Conservation (phyloP, 2,797 vertebrate species). For the Steatocranus sp. region DNA sequence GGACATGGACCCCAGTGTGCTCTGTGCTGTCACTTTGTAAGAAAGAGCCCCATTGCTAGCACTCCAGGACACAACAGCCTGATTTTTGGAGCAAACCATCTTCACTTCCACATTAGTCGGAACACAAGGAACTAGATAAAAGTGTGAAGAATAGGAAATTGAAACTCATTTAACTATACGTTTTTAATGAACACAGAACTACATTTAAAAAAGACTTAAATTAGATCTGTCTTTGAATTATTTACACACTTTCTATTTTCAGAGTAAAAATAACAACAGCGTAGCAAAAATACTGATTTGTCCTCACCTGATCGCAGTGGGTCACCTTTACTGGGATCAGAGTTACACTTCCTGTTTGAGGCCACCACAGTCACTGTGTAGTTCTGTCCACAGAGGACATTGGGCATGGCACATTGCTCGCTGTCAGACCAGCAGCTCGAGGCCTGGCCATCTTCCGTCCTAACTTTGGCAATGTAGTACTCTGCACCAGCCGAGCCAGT, state of each 20-base stretch:
- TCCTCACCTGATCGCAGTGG: slow-evolving; percentile 69
- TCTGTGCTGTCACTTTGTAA: slow-evolving; percentile 58
- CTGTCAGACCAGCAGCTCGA: slow-evolving; percentile 66
- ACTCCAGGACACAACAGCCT: slow-evolving; percentile 67
- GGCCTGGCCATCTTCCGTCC: slow-evolving; percentile 26
- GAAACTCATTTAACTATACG: background rate
- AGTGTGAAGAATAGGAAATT: background rate
- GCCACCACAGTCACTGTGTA: slow-evolving; percentile 71
- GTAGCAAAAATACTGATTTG: background rate
- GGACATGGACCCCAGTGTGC: background rate
- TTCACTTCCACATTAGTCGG: slow-evolving; percentile 55
- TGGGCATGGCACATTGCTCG: slow-evolving; percentile 62
- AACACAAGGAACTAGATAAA: slow-evolving; percentile 72
- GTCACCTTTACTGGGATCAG: slow-evolving; percentile 50
- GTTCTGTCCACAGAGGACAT: slow-evolving; percentile 69
- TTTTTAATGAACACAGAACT: background rate
- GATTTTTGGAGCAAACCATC: slow-evolving; percentile 60
- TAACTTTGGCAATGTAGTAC: slow-evolving; percentile 66
- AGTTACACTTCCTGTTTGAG: slow-evolving; percentile 58
- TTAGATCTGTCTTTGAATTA: background rate
- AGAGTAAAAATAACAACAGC: background rate
- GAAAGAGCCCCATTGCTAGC: slow-evolving; percentile 59
- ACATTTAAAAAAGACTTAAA: background rate
- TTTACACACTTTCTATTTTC: background rate
- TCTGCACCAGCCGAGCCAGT: slow-evolving; percentile 51